Base-by-base conservation (phyloP, 2,888 invertebrate species). In the Blera fallax region DNA sequence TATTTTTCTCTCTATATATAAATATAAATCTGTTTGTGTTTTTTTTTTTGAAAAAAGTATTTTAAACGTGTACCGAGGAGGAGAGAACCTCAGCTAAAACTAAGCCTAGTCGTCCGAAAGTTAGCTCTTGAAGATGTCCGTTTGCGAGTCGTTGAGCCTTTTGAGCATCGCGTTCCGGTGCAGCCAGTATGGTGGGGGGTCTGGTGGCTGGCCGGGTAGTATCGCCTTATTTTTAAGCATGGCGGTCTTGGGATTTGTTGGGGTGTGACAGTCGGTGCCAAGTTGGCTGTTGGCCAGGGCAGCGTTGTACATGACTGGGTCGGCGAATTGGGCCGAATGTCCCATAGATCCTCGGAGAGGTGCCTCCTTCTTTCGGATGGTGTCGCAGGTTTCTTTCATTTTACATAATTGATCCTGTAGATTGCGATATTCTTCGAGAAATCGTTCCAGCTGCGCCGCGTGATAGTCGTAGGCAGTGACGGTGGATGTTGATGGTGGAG, bases 371-470 rank as follows among this genome's bases (percentile, higher is more conserved):
- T 93, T 93, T 34, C 93, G 92, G 88, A 96, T 93, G 87, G 94
- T 95, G 88, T 96, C 96, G 89, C 96, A 94, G 21, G 95, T 95
- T 89, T 96, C 95, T 89, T 96, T 96, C 96, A 96, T 96, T 90
- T 95, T 95, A 78, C 95, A 95, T 87, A 96, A 92, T 90, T 96
- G 96, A 90, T 96, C 95, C 90, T 96, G 95, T 76, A 96, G 93
- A 88, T 94, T 95, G 88, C 96, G 94, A 90, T 96, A 96, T 90
- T 96, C 96, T 89, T 96, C 96, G 52, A 96, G 93, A 90, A 96
- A 96, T 73, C 95, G 94, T 89, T 96, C 96, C 85, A 96, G 92
- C 90, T 96, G 96, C 14, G 96, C 95, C 0, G 96, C 96, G 90
- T 96, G 95, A 89, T 96, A 96, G 89, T 96, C 96, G 90, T 95